Conservation (phyloP, 2,888 invertebrate genomes). For the Agrochola circellaris region DNA sequence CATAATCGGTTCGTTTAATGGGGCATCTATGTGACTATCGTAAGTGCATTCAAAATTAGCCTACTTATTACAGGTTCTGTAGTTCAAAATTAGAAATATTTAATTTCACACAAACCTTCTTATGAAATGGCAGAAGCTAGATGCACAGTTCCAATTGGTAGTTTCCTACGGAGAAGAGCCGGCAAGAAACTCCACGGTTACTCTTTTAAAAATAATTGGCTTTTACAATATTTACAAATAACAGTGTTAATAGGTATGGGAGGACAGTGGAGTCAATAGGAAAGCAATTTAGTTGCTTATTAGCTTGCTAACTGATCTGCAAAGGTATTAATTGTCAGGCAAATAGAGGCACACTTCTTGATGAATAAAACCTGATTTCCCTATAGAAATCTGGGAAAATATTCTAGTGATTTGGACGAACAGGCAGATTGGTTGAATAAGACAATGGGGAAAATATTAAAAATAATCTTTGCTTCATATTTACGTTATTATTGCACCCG, state of each 20-base stretch:
- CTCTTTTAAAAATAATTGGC: no score
- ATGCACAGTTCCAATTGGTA: no score
- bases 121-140: no score
- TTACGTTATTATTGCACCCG: neutral
- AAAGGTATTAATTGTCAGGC: neutral
- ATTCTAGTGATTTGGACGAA: neutral
- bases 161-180: no score
- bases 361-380: conserved; percentile 7
- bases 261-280: neutral
- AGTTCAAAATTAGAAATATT: no score
- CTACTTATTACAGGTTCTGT: conserved; percentile 43
- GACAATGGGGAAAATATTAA: neutral
- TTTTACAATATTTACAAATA: no score
- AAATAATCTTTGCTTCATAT: neutral
- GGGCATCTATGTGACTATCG: conserved; percentile 2
- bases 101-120: no score
- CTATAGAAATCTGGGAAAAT: neutral
- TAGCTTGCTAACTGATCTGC: conserved; percentile 8
- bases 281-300: conserved; percentile 26
- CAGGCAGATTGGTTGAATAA: neutral
- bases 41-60: conserved; percentile 54
- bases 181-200: no score
- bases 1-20: conserved; percentile 36
- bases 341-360: conserved; percentile 11
- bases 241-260: no score